Base-by-base conservation (phyloP, 2,888 invertebrate genomes). In the Leptogaster cylindrica region DNA sequence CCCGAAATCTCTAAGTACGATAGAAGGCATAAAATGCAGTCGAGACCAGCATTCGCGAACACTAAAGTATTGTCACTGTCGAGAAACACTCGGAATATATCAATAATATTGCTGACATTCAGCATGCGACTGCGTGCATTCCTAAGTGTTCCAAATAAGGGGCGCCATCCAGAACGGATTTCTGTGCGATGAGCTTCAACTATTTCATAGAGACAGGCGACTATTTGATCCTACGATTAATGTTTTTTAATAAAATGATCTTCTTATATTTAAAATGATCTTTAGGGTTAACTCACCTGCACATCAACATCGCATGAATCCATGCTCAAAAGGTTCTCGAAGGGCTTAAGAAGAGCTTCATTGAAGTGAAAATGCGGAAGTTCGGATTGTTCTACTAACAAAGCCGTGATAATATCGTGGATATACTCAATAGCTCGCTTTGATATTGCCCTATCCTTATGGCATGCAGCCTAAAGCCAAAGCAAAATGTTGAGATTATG, bases 91-190 rank as follows among this genome's bases (percentile, higher is more conserved):
- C 92, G 89, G 77, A 98, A 97, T 61, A 97, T 95, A 79, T 97
- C 97, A 64, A 92, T 82, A 68, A 93, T 87, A 73, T 89, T 90
- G 50, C 87, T 85, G 72, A 80, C 79, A 74, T 82, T 86, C 69
- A 83, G 78, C 74, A 85, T 85, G 0, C 83, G 81, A 74, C 89
- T 90, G 46, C 87, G 86, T 0, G 96, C 95, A 46, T 95, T 94
- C 16, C 95, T 87, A 44, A 98, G 81, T 0, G 97, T 95, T 8
- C 95, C 95, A 77, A 98, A 98, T 1, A 98, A 82, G 0, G 97
- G 95, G 64, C 97, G 85, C 97, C 97, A 98, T 0, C 97, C 97
- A 0, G 95, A 96, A 72, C 93, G 88, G 41, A 97, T 95, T 83
- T 97, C 95, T 69, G 91, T 90, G 73, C 94, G 86, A 78, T 94